Evolutionary conservation across 1,140 invertebrate species (phyloP), one percentile per base, ranked within the genome.

Genomic region (Psix sp.): DNA sequence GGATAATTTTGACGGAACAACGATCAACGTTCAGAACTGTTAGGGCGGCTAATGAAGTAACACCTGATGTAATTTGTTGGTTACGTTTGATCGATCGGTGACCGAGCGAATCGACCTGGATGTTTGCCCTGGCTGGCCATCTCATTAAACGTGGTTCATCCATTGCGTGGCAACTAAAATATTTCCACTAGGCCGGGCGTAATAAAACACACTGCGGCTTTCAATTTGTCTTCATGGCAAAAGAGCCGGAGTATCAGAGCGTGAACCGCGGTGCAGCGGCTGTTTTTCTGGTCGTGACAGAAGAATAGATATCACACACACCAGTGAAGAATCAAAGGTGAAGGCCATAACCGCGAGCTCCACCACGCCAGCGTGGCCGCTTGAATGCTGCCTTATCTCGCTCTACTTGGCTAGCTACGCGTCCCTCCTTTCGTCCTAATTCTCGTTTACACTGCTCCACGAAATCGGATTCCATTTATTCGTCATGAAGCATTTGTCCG

Each of bases 401-500:
- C 66, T 76, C 54, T 78, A 78, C 68, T 77, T 63, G 38, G 72
- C 43, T 77, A 72, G 59, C 65, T 74, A 68, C 54, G 48, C 67
- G 67, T 14, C 20, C 54, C 49, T 76, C 74, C 60, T 77, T 77
- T 76, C 71, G 76, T 57, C 75, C 80, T 79, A 82, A 81, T 83
- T 82, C 79, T 71, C 65, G 13, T 76, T 77, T 74, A 77, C 78
- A 68, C 67, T 76, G 60, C 56, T 56, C 54, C 39, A 13, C 72
- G 59, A 63, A 72, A 77, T 77, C 76, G 67, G 75, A 75, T 74
- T 72, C 78, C 76, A 80, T 80, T 77, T 78, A 80, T 81, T 78
- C 81, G 78, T 80, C 78, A 80, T 62, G 74, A 79, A 67, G 39
- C 74, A 51, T 70, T 62, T 74, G 63, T 51, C 45, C 67, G 54